Evolutionary conservation across 2,797 vertebrate species (phyloP), one percentile per base, ranked within the genome.

Genomic region (Emys orbicularis): DNA sequence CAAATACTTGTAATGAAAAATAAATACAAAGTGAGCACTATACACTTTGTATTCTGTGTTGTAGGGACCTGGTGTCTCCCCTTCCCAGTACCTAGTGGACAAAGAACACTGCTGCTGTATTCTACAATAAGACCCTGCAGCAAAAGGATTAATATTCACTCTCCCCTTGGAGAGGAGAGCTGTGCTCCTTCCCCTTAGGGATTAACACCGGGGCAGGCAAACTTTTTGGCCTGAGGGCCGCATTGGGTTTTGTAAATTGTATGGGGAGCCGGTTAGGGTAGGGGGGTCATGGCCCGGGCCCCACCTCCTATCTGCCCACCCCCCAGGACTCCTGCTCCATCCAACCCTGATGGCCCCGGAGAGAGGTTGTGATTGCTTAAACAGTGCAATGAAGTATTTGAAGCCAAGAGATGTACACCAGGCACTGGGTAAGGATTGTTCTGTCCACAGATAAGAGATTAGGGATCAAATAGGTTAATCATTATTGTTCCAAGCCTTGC

Each of bases 151-250:
- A 3, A 50, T 94, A 93, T 90, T 90, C 72, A 82, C 87, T 86
- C 9, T 2, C 0, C 0, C 87, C 1, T 83, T 72, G 47, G 0
- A 0, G 16, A 82, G 81, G 27, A 79, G 56, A 84, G 82, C 93
- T 54, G 56, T 96, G 72, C 29, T 89, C 6, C 77, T 8, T 19
- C 12, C 88, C 72, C 8, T 12, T 80, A 83, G n/a, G 68, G 27
- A 77, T 77, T 50, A 50, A 50, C 50, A 13, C 13, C 50, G 50
- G 50, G 50, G 15, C 15, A 5, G 50, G 50, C 50, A 50, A 50
- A 50, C 50, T 50, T 50, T 50, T 50, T 50, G 50, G 15, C 50
- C 50, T 50, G 13, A 50, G 15, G 50, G 49, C 49, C 49, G 3
- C 49, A 49, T 12, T 12, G 11, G 49, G 15, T 50, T 50, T 50